phyloP scores from a whole-genome alignment of 30 jellyfish, hydroid and myxozoan species.

The Turritopsis rubra region DNA sequence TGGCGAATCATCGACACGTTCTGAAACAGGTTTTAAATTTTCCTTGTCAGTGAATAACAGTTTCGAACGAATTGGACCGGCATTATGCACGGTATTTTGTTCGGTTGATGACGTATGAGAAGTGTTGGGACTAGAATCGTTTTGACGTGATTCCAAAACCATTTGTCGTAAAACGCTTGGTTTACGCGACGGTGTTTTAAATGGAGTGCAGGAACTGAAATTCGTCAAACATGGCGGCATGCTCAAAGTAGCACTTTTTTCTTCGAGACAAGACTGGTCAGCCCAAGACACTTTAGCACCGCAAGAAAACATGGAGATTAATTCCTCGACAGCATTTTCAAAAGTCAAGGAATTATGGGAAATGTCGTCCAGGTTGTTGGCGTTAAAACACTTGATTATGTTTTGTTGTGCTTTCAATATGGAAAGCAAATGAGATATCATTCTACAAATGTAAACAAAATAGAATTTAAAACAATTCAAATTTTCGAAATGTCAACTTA shows the following conservation, averaged over 20 bases:
- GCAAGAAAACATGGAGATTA: background rate
- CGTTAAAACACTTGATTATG: background rate
- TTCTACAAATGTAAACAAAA: background rate
- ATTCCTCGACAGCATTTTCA: background rate
- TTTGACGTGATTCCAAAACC: constrained; percentile 23
- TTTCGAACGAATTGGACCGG: constrained; percentile 9
- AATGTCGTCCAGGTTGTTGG: background rate
- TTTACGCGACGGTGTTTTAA: constrained; percentile 66
- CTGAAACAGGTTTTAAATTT: background rate
- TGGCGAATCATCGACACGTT: background rate
- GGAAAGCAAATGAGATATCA: background rate
- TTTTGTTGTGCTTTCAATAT: background rate
- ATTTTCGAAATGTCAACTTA: too few relatives aligned
- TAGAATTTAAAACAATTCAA: too few relatives aligned
- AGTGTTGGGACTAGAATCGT: background rate
- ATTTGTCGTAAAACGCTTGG: constrained; percentile 40
- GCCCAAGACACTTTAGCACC: constrained; percentile 78
- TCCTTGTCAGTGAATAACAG: background rate
- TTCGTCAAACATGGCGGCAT: constrained; percentile 6
- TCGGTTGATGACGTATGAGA: background rate
- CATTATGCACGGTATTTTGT: background rate
- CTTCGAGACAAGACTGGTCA: constrained; percentile 45
- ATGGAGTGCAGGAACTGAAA: constrained; percentile 71
- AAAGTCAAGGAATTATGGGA: background rate
- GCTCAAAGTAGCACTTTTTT: constrained; percentile 26